Conservation (phyloP, 1,140 invertebrate genomes). For the Polypedilum pembai region DNA sequence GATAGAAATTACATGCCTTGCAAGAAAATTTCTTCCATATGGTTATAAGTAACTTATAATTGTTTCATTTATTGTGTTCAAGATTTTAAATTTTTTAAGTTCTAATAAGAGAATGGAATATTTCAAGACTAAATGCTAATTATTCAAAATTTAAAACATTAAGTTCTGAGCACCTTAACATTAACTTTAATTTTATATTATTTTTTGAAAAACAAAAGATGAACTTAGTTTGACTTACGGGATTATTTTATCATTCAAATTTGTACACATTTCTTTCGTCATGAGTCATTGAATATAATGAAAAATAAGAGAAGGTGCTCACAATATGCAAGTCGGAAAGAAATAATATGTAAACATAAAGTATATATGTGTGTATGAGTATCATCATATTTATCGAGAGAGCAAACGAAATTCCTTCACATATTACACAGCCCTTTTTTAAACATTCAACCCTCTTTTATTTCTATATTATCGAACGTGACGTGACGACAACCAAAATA, state of each 20-base stretch:
- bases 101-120: too few relatives aligned
- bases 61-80: too few relatives aligned
- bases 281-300: conserved; percentile 9
- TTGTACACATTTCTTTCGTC: neutral
- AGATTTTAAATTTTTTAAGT: too few relatives aligned
- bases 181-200: too few relatives aligned
- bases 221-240: neutral
- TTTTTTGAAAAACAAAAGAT: neutral
- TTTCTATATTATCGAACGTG: conserved; percentile 22
- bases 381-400: conserved; percentile 25
- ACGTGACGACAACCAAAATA: conserved; percentile 19
- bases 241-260: neutral
- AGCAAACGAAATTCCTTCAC: conserved; percentile 20
- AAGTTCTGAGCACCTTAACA: too few relatives aligned
- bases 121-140: too few relatives aligned
- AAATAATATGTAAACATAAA: neutral
- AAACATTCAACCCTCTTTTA: neutral
- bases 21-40: too few relatives aligned
- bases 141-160: too few relatives aligned
- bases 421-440: conserved; percentile 21
- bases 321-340: neutral
- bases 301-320: neutral
- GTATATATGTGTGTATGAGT: neutral
- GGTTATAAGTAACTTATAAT: too few relatives aligned
- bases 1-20: too few relatives aligned